phyloP scores from a whole-genome alignment of 2,113 vertebrate species.

The Oncorhynchus masou region DNA sequence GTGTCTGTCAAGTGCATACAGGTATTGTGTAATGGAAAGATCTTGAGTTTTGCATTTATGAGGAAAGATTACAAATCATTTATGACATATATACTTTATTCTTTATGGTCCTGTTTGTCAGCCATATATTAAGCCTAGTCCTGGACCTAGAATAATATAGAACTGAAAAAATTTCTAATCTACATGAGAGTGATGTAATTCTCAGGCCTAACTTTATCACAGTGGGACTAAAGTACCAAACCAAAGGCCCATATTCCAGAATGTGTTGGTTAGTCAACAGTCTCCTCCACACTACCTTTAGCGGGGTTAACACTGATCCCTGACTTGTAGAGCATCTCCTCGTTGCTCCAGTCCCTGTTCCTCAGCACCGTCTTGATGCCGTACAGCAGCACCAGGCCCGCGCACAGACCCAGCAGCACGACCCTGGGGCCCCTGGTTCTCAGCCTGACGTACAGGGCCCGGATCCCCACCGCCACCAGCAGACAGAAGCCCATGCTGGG shows the following conservation, averaged over 20 bases:
- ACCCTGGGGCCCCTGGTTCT: constrained; percentile 84
- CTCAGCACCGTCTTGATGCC: constrained; percentile 89
- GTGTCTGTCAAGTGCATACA: constrained; percentile 25
- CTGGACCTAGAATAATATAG: too few relatives aligned
- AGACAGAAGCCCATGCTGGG: constrained; percentile 98
- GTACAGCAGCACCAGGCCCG: constrained; percentile 86
- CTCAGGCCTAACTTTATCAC: background rate
- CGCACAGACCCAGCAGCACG: constrained; percentile 82
- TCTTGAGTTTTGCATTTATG: too few relatives aligned
- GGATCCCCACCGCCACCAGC: constrained; percentile 86
- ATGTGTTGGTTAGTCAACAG: background rate
- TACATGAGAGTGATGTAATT: too few relatives aligned
- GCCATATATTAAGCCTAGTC: background rate
- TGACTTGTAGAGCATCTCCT: constrained; percentile 97
- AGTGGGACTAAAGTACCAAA: background rate
- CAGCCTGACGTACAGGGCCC: constrained; percentile 84
- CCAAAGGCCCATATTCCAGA: background rate
- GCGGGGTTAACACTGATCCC: constrained; percentile 97
- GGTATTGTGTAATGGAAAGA: too few relatives aligned
- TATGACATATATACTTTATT: too few relatives aligned
- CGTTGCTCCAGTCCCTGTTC: constrained; percentile 95
- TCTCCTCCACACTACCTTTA: constrained; percentile 81
- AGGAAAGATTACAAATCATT: too few relatives aligned
- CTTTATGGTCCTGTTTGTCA: too few relatives aligned
- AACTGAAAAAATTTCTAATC: too few relatives aligned